These are phyloP conservation scores for Anomalospiza imberbis DNA, from an alignment of 2,797 vertebrate species.

Conservation along the genomic window DNA sequence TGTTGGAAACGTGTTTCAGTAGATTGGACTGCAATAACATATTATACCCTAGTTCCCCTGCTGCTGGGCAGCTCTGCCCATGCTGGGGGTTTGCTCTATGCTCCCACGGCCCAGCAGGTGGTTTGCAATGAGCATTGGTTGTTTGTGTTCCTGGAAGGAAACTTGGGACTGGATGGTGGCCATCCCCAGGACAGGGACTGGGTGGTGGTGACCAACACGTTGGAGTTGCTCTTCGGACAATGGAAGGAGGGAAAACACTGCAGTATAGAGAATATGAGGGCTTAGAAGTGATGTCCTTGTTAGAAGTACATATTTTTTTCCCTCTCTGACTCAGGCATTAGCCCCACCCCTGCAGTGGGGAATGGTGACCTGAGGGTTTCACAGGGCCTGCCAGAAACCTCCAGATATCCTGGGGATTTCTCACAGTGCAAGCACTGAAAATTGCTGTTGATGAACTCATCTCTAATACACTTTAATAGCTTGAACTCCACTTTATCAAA, in stretches of 20 bases:
- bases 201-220: background rate
- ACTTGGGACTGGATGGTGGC: accelerated
- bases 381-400: background rate
- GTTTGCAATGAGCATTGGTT: background rate
- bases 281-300: background rate
- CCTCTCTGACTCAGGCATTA: background rate
- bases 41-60: background rate
- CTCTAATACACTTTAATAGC: background rate
- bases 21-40: background rate
- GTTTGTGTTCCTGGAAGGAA: background rate
- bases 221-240: background rate
- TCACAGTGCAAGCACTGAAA: background rate
- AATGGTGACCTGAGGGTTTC: background rate
- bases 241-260: background rate
- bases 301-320: background rate
- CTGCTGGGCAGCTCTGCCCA: background rate
- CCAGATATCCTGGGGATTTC: background rate
- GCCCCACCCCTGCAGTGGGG: background rate
- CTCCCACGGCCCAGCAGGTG: background rate
- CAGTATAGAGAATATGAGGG: background rate
- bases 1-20: background rate
- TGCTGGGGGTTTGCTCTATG: background rate
- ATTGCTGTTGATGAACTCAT: background rate
- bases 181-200: background rate
- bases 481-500: conserved; percentile 17